phyloP scores from a whole-genome alignment of 2,113 vertebrate species.

The Haplotaxodon microlepis region DNA sequence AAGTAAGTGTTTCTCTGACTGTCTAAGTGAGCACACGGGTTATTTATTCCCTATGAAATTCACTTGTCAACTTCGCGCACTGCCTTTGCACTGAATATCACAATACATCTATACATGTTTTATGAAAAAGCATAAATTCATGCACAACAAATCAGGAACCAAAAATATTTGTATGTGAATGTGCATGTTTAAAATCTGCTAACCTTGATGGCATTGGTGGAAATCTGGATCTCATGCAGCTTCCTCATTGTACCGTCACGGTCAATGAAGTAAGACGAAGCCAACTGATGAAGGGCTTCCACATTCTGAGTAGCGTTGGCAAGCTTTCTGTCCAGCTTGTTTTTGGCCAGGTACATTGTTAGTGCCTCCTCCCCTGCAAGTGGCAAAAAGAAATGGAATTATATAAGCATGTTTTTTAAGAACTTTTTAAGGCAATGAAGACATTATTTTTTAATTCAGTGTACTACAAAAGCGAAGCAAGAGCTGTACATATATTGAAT shows the following conservation, averaged over 20 bases:
- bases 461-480: neutral
- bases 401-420: neutral
- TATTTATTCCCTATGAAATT: neutral
- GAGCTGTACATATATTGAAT: neutral
- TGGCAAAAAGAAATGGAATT: neutral
- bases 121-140: neutral
- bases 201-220: conserved; percentile 97
- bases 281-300: conserved; percentile 95
- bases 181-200: neutral
- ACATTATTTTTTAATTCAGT: neutral
- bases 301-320: conserved; percentile 91
- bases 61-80: neutral
- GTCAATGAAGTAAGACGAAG: conserved; percentile 98
- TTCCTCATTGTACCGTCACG: conserved; percentile 97
- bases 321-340: conserved; percentile 89
- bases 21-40: neutral
- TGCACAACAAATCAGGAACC: neutral
- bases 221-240: conserved; percentile 98
- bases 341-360: conserved; percentile 99
- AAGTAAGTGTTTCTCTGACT: neutral
- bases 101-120: neutral
- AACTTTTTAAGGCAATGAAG: neutral
- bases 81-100: neutral
- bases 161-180: neutral
- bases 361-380: conserved; percentile 91